A percentile compares a stretch with the other conserved stretches of the same genome.
Evolutionary conservation across 2,113 vertebrate genomes (phyloP).

Genomic region (Odocoileus virginianus): DNA sequence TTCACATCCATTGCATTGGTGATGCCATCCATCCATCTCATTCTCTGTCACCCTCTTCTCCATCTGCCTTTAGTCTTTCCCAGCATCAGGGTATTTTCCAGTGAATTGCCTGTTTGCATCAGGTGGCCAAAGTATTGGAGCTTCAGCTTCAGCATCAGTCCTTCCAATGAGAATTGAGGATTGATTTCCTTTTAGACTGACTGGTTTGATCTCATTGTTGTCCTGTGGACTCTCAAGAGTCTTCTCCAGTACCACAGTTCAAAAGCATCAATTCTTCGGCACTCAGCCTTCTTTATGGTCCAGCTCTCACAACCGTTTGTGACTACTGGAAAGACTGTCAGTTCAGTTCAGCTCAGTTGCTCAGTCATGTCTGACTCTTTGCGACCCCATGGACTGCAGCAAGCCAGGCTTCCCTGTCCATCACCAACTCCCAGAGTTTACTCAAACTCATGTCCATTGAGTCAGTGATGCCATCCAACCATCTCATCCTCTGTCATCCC

Average conservation of each 20-base stretch:
- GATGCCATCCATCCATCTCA: not conserved
- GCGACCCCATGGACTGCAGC: not conserved
- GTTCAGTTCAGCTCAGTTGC: not conserved
- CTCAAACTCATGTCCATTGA: not conserved
- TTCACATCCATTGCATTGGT: not conserved
- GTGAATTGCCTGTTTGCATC: not conserved
- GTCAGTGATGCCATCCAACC: not conserved
- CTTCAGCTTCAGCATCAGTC: not conserved
- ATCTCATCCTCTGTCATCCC: not conserved
- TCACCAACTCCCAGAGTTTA: not conserved
- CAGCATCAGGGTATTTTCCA: not conserved
- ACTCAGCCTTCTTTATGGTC: not conserved
- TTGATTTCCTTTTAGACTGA: not conserved
- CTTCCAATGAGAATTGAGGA: not conserved
- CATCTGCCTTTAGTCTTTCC: not conserved
- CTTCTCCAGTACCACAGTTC: not conserved
- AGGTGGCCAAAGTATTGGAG: not conserved
- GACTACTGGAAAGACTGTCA: not conserved
- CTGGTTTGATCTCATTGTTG: not conserved
- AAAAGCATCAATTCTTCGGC: accelerated
- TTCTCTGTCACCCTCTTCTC: not conserved
- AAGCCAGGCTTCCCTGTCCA: not conserved
- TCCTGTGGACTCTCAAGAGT: not conserved
- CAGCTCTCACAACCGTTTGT: not conserved
- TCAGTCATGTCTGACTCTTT: not conserved